phyloP scores from a whole-genome alignment of 2,888 invertebrate species.

The Leptopilina myrica region DNA sequence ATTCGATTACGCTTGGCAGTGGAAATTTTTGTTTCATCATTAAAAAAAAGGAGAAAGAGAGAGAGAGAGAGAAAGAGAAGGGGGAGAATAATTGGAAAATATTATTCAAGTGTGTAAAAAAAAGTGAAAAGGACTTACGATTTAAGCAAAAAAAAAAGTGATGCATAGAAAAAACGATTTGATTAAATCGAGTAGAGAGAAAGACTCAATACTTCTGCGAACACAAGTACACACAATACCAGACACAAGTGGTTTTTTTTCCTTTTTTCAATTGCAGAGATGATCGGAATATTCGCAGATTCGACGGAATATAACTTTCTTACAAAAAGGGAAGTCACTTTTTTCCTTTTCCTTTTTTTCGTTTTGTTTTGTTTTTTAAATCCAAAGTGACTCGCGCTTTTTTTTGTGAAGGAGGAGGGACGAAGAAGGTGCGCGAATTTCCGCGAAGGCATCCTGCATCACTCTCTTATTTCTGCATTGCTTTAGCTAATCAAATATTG shows the following conservation, averaged over 20 bases:
- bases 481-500: conserved; percentile 54
- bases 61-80: background rate
- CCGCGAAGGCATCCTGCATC: conserved; percentile 64
- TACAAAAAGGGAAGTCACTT: conserved; percentile 7
- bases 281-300: conserved; percentile 39
- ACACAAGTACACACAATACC: conserved; percentile 48
- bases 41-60: background rate
- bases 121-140: conserved; percentile 7
- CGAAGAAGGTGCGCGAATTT: conserved; percentile 45
- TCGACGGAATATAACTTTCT: conserved; percentile 32
- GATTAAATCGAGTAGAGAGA: conserved; percentile 33
- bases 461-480: conserved; percentile 57
- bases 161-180: conserved; percentile 24
- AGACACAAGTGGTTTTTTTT: conserved; percentile 41
- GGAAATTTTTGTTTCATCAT: background rate
- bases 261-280: conserved; percentile 20
- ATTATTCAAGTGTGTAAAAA: conserved; percentile 20
- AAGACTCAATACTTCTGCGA: conserved; percentile 51
- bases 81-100: background rate
- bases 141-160: conserved; percentile 3
- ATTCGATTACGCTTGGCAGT: conserved; percentile 24
- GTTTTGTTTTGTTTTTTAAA: conserved; percentile 34
- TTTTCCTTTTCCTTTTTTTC: conserved; percentile 32
- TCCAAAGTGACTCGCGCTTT: conserved; percentile 42
- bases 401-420: conserved; percentile 32